Conservation (phyloP, 2,888 invertebrate genomes). For the Ophioninae sp. region DNA sequence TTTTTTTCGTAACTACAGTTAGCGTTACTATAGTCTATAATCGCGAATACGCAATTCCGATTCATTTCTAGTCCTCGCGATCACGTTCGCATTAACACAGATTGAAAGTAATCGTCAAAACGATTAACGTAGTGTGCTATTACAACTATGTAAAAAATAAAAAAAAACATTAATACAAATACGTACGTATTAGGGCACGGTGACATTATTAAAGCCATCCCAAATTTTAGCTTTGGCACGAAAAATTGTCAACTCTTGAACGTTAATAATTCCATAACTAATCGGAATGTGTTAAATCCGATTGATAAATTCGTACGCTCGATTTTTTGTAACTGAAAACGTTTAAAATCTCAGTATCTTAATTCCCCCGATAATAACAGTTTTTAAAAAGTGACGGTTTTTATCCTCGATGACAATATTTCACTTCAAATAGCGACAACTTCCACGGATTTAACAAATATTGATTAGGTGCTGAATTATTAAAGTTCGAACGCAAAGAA, state of each 20-base stretch:
- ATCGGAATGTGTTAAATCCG: neutral
- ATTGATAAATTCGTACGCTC: neutral
- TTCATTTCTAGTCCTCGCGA: constrained; percentile 21
- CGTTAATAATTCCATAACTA: neutral
- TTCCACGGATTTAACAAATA: neutral
- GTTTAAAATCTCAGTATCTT: neutral
- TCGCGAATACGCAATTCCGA: constrained; percentile 59
- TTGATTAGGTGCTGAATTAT: neutral
- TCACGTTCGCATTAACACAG: constrained; percentile 35
- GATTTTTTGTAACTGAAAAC: neutral
- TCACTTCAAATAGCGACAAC: neutral
- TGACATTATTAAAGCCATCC: neutral
- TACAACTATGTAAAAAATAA: constrained; percentile 41
- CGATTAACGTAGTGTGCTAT: constrained; percentile 43
- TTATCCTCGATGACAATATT: neutral
- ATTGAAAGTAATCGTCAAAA: constrained; percentile 48
- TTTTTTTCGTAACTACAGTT: constrained; percentile 45
- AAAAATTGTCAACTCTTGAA: neutral
- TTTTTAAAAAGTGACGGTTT: neutral
- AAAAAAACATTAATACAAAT: neutral
- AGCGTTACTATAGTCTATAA: constrained; percentile 56
- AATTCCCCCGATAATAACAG: neutral
- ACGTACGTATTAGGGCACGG: neutral
- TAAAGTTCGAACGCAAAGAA: neutral
- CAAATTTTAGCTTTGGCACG: neutral